phyloP scores from a whole-genome alignment of 1,140 invertebrate genomes.

The Drosophila tropicalis region DNA sequence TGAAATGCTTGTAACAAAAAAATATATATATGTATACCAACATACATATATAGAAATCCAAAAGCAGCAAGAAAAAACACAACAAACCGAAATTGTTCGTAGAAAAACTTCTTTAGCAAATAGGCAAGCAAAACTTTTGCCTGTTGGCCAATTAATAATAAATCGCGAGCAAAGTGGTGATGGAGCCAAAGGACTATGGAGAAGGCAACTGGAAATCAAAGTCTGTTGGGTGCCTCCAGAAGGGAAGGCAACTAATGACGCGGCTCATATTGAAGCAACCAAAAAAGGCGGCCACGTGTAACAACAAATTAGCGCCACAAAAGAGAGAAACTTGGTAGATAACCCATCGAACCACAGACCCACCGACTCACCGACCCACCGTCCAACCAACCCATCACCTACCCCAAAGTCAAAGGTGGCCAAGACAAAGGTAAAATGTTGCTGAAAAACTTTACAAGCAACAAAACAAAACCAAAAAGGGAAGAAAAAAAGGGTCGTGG shows the following conservation, averaged over 20 bases:
- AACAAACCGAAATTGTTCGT: constrained; percentile 4
- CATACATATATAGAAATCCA: not conserved
- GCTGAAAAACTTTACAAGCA: constrained; percentile 43
- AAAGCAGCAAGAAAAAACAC: constrained; percentile 18
- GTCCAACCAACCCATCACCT: not conserved
- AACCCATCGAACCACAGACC: not conserved
- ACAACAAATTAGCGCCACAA: constrained; percentile 74
- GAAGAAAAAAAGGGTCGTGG: constrained; percentile 44
- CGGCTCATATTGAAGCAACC: constrained; percentile 60
- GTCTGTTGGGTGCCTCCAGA: constrained; percentile 8
- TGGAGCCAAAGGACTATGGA: not conserved
- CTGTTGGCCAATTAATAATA: constrained; percentile 73
- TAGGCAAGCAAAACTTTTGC: constrained; percentile 57
- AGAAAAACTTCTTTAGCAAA: constrained; percentile 58
- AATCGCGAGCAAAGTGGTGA: constrained; percentile 43
- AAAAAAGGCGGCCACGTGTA: constrained; percentile 58
- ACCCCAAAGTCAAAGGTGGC: constrained; percentile 57
- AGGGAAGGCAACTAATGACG: constrained; percentile 60
- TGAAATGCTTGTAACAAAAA: constrained; percentile 48
- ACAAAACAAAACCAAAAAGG: not conserved
- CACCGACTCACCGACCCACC: constrained; percentile 19
- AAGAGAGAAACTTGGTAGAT: constrained; percentile 57
- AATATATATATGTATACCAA: not conserved
- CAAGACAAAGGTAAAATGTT: constrained; percentile 56
- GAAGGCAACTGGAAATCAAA: constrained; percentile 45